Conservation (phyloP, 2,888 invertebrate genomes). For the Nomada lathburiana region DNA sequence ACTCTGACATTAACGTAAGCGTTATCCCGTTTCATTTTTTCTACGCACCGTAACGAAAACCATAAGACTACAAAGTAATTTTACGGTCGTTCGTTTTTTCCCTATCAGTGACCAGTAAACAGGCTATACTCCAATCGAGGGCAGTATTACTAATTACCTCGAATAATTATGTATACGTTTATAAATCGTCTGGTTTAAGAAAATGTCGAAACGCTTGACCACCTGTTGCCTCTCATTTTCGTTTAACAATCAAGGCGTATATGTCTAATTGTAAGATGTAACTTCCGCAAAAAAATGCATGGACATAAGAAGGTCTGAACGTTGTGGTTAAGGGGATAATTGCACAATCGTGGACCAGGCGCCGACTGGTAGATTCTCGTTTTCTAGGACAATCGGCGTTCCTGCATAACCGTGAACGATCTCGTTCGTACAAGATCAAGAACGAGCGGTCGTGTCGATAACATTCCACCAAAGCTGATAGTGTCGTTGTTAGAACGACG, state of each 20-base stretch:
- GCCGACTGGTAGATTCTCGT: constrained; percentile 69
- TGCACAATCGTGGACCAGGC: constrained; percentile 61
- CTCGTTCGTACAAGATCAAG: constrained; percentile 71
- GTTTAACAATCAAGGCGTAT: constrained; percentile 15
- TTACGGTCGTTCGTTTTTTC: too few relatives aligned
- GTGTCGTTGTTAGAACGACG: constrained; percentile 36
- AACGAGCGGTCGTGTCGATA: constrained; percentile 64
- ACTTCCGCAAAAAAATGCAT: too few relatives aligned
- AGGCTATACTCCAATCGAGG: neutral
- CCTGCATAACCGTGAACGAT: constrained; percentile 51
- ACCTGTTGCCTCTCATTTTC: constrained; percentile 18
- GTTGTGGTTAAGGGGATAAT: constrained; percentile 56
- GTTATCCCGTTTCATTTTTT: too few relatives aligned
- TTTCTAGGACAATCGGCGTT: constrained; percentile 71
- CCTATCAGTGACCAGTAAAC: constrained; percentile 21
- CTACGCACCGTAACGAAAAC: too few relatives aligned
- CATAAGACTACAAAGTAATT: too few relatives aligned
- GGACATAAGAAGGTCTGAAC: constrained; percentile 33
- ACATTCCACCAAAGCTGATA: constrained; percentile 64
- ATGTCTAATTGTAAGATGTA: constrained; percentile 1
- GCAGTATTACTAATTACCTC: constrained; percentile 19
- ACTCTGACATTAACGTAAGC: too few relatives aligned
- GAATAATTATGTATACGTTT: constrained; percentile 23
- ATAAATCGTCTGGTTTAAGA: neutral
- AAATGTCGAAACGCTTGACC: constrained; percentile 12